These are phyloP conservation scores for Brachyhypopomus gauderio DNA, from an alignment of 2,113 vertebrate genomes.

Conservation along the genomic window DNA sequence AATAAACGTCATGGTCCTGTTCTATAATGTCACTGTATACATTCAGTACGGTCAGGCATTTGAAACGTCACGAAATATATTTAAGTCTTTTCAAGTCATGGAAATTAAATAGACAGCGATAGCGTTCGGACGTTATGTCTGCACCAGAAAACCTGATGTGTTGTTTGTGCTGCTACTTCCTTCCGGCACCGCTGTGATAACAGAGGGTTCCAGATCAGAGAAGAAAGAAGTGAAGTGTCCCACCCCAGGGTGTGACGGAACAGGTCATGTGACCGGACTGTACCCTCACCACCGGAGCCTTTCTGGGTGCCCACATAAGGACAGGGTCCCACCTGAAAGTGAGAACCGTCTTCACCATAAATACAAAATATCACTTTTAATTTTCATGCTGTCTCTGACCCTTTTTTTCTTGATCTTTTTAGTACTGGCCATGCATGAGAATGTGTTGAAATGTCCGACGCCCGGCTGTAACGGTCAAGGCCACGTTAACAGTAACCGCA, in stretches of 20 bases:
- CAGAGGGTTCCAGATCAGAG: slow-evolving; percentile 83
- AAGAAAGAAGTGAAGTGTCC: slow-evolving; percentile 97
- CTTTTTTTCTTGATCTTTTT: slow-evolving; percentile 43
- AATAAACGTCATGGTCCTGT: neutral
- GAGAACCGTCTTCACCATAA: slow-evolving; percentile 44
- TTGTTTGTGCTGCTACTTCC: neutral
- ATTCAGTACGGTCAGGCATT: neutral
- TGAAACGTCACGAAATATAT: no score
- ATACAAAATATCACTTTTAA: neutral
- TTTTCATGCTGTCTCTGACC: neutral
- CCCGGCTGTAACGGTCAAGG: slow-evolving; percentile 98
- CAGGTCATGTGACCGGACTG: slow-evolving; percentile 93
- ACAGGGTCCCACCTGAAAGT: slow-evolving; percentile 98
- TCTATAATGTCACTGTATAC: neutral
- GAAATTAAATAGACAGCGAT: neutral
- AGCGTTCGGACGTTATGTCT: neutral
- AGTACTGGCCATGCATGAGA: slow-evolving; percentile 99
- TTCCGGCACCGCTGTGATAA: neutral
- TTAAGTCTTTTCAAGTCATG: neutral
- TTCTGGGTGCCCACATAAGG: slow-evolving; percentile 97
- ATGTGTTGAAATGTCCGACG: slow-evolving; percentile 97
- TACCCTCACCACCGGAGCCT: slow-evolving; percentile 98
- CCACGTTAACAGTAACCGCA: slow-evolving; percentile 99
- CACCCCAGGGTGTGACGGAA: slow-evolving; percentile 94
- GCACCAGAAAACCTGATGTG: neutral